Conservation (phyloP, 2,113 vertebrate species). For the Microtus montanus region DNA sequence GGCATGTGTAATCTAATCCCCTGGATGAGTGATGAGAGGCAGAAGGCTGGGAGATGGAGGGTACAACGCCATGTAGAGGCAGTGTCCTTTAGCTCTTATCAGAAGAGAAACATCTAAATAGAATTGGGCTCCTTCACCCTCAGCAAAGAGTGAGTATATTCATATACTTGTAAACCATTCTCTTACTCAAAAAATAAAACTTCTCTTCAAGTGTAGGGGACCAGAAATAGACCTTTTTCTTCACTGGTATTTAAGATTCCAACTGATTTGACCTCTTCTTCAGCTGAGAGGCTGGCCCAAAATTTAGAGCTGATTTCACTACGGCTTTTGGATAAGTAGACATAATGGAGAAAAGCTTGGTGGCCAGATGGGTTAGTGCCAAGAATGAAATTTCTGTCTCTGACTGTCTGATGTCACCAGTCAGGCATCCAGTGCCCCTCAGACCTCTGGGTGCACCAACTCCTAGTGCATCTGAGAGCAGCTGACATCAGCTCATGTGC, state of each 20-base stretch:
- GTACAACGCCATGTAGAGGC: slow-evolving; percentile 18
- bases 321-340: slow-evolving; percentile 73
- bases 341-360: slow-evolving; percentile 71
- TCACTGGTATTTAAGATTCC: slow-evolving; percentile 65
- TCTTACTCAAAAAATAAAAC: slow-evolving; percentile 62
- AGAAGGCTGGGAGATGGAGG: slow-evolving; percentile 42
- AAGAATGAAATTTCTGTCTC: slow-evolving; percentile 54
- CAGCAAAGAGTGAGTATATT: slow-evolving; percentile 44
- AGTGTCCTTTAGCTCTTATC: slow-evolving; percentile 9
- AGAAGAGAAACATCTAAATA: slow-evolving; percentile 5
- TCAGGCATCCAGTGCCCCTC: slow-evolving; percentile 57
- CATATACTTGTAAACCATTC: slow-evolving; percentile 41
- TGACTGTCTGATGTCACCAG: slow-evolving; percentile 55
- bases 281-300: slow-evolving; percentile 37
- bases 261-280: slow-evolving; percentile 68
- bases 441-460: slow-evolving; percentile 53
- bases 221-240: slow-evolving; percentile 54
- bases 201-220: slow-evolving; percentile 54
- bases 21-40: background rate
- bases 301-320: slow-evolving; percentile 70
- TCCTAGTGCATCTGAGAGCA: background rate
- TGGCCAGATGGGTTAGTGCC: slow-evolving; percentile 55
- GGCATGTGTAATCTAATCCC: background rate
- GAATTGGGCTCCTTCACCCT: background rate
- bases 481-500: background rate